Conservation (phyloP, 2,797 vertebrate genomes). For the Holocentrus rufus region DNA sequence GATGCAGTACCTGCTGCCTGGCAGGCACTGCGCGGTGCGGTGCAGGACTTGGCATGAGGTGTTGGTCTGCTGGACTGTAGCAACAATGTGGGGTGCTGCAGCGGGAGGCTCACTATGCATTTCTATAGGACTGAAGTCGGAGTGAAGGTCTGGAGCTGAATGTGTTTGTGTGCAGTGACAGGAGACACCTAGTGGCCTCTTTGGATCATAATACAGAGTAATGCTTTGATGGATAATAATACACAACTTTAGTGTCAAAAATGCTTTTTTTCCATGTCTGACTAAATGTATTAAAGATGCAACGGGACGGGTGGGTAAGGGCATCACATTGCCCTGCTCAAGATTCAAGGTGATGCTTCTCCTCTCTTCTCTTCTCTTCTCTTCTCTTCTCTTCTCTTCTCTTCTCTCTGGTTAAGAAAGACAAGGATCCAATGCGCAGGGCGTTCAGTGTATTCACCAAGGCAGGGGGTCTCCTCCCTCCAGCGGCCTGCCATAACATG, state of each 20-base stretch:
- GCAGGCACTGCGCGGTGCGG: background rate
- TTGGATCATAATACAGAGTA: slow-evolving; percentile 26
- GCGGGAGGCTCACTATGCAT: slow-evolving; percentile 13
- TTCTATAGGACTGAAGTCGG: slow-evolving; percentile 15
- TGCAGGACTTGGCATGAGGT: background rate
- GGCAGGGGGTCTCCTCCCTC: slow-evolving; percentile 22
- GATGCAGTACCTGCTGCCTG: background rate
- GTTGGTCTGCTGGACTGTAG: background rate
- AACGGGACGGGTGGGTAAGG: slow-evolving; percentile 12
- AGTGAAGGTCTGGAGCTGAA: background rate
- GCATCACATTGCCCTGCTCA: background rate
- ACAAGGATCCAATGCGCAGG: slow-evolving; percentile 3
- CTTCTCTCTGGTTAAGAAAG: background rate
- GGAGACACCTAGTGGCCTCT: slow-evolving; percentile 76
- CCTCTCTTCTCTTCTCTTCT: too few species aligned
- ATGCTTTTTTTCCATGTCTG: background rate
- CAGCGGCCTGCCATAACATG: slow-evolving; percentile 1
- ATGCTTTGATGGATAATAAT: background rate
- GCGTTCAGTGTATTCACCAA: slow-evolving; percentile 9
- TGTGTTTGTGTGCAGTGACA: slow-evolving; percentile 57
- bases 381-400: background rate
- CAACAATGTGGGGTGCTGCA: background rate
- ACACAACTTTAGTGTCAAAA: background rate
- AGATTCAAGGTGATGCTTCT: too few species aligned
- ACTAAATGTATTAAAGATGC: slow-evolving; percentile 13